phyloP scores from a whole-genome alignment of 1,140 invertebrate species.

The Pseudomyrmex concolor region DNA sequence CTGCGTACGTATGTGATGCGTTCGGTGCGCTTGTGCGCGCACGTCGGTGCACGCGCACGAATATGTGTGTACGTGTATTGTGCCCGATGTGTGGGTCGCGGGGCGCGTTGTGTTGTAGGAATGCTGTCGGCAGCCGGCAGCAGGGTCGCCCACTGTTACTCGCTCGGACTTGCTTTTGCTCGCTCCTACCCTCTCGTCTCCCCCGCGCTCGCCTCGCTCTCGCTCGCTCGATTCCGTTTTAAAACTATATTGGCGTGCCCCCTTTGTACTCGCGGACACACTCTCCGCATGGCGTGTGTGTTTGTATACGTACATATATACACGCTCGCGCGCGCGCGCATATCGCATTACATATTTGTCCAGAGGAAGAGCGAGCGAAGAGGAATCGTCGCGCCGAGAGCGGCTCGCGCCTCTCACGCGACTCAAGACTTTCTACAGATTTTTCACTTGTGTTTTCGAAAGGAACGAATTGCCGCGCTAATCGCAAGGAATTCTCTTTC shows the following conservation, averaged over 20 bases:
- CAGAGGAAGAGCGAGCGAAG: slow-evolving; percentile 65
- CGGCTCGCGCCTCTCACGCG: slow-evolving; percentile 63
- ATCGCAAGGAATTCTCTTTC: background rate
- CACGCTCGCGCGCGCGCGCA: slow-evolving; percentile 32
- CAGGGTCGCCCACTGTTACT: slow-evolving; percentile 79
- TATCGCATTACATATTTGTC: slow-evolving; percentile 72
- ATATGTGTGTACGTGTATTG: slow-evolving; percentile 63
- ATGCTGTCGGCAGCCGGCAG: slow-evolving; percentile 80
- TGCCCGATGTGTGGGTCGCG: slow-evolving; percentile 72
- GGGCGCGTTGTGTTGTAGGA: slow-evolving; percentile 77
- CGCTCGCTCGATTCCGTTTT: slow-evolving; percentile 75
- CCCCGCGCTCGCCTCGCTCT: slow-evolving; percentile 54
- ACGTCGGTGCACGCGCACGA: slow-evolving; percentile 11
- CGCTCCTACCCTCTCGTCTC: slow-evolving; percentile 52
- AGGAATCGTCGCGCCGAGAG: slow-evolving; percentile 58
- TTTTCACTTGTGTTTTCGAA: slow-evolving; percentile 21
- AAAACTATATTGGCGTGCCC: slow-evolving; percentile 76
- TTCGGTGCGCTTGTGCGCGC: slow-evolving; percentile 5
- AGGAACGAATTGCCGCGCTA: background rate
- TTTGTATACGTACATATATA: background rate
- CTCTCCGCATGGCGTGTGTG: slow-evolving; percentile 15
- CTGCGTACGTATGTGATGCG: slow-evolving; percentile 42
- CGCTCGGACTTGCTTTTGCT: slow-evolving; percentile 76
- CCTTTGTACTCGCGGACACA: slow-evolving; percentile 71
- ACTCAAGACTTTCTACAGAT: slow-evolving; percentile 64